phyloP scores from a whole-genome alignment of 2,888 invertebrate genomes.

The Euplexia lucipara region DNA sequence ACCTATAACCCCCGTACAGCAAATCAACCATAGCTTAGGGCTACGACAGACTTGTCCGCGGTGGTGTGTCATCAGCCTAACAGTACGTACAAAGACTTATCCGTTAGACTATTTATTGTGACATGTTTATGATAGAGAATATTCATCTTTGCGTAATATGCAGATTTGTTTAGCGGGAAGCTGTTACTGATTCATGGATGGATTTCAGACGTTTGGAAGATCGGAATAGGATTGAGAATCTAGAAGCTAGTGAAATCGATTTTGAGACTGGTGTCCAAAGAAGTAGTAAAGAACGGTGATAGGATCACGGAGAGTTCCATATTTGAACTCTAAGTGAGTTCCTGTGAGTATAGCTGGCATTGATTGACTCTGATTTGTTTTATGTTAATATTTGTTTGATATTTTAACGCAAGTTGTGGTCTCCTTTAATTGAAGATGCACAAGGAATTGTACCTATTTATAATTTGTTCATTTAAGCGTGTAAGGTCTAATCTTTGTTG shows the following conservation, averaged over 20 bases:
- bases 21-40: constrained; percentile 43
- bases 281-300: not conserved
- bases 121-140: constrained; percentile 50
- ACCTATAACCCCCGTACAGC: constrained; percentile 34
- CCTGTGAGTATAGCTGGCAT: too few relatives aligned
- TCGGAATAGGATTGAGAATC: not conserved
- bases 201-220: constrained; percentile 3
- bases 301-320: too few relatives aligned
- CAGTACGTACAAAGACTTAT: constrained; percentile 32
- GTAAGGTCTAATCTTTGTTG: too few relatives aligned
- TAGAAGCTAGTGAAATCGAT: not conserved
- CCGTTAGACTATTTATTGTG: constrained; percentile 52
- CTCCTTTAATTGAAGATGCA: too few relatives aligned
- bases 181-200: constrained; percentile 31
- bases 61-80: constrained; percentile 42
- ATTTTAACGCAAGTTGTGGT: too few relatives aligned
- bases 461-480: too few relatives aligned
- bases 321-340: too few relatives aligned
- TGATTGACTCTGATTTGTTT: too few relatives aligned
- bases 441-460: too few relatives aligned
- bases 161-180: constrained; percentile 43
- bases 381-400: too few relatives aligned
- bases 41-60: constrained; percentile 22
- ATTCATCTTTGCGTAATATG: constrained; percentile 47
- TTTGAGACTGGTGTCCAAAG: not conserved